phyloP scores from a whole-genome alignment of 2,888 invertebrate species.

The Exocentrus adspersus region DNA sequence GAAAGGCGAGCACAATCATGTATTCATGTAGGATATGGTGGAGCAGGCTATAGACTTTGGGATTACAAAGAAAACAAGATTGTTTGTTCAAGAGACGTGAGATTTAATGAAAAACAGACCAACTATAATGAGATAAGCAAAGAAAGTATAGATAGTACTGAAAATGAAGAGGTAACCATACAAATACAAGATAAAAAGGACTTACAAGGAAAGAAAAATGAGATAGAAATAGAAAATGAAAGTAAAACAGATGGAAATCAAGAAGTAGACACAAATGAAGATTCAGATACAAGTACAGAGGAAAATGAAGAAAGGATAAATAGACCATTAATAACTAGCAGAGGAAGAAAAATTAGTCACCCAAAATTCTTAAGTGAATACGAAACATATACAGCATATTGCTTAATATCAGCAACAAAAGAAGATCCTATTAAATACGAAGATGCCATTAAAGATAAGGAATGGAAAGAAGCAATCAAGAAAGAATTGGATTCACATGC shows the following conservation, averaged over 20 bases:
- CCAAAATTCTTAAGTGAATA: background rate
- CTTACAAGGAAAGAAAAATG: background rate
- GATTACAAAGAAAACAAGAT: background rate
- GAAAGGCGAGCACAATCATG: background rate
- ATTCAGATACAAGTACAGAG: background rate
- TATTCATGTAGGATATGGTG: background rate
- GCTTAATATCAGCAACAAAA: background rate
- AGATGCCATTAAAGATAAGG: background rate
- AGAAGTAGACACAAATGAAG: background rate
- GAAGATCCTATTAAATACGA: background rate
- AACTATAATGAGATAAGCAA: background rate
- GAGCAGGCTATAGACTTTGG: background rate
- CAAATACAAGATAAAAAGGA: background rate
- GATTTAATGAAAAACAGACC: constrained; percentile 5
- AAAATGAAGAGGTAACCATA: too few relatives aligned
- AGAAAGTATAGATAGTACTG: too few relatives aligned
- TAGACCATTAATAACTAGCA: background rate
- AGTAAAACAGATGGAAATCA: background rate
- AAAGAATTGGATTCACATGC: too few relatives aligned
- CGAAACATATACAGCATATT: background rate
- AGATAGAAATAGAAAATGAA: background rate
- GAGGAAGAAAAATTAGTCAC: too few relatives aligned
- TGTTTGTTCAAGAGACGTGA: background rate
- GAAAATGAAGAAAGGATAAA: background rate
- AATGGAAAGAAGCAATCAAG: background rate